phyloP scores from a whole-genome alignment of 2,797 vertebrate genomes.

The Silurus lanzhouensis region DNA sequence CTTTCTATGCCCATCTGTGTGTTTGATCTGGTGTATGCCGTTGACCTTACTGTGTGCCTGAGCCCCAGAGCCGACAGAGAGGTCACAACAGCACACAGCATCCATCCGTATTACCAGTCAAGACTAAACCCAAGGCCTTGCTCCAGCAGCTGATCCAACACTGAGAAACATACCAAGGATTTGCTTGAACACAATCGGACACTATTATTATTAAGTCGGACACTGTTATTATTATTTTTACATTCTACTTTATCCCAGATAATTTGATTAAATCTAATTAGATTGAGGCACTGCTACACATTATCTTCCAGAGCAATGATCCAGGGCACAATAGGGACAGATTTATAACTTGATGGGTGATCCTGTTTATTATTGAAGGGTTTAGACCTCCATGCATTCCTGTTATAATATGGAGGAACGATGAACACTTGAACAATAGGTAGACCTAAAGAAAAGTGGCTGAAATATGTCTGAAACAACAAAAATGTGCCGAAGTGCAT shows the following conservation, averaged over 20 bases:
- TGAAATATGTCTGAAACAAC: constrained; percentile 47
- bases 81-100: constrained; percentile 69
- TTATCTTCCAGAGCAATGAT: constrained; percentile 26
- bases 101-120: constrained; percentile 61
- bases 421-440: constrained; percentile 50
- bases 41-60: constrained; percentile 50
- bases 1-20: constrained; percentile 63
- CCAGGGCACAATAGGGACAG: background rate
- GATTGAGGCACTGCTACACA: constrained; percentile 24
- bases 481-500: constrained; percentile 22
- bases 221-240: constrained; percentile 53
- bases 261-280: constrained; percentile 39
- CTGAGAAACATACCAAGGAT: constrained; percentile 38
- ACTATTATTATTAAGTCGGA: constrained; percentile 31
- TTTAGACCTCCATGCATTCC: constrained; percentile 47
- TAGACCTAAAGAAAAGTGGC: constrained; percentile 42
- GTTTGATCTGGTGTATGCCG: constrained; percentile 69
- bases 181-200: constrained; percentile 35
- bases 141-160: constrained; percentile 61
- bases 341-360: constrained; percentile 40
- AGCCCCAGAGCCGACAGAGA: constrained; percentile 59
- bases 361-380: constrained; percentile 37
- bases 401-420: constrained; percentile 40
- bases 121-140: constrained; percentile 49
- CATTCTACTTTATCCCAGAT: constrained; percentile 30